Evolutionary conservation across 2,797 vertebrate species (phyloP), one percentile per base, ranked within the genome.

Genomic region (Sebastes aleutianus): DNA sequence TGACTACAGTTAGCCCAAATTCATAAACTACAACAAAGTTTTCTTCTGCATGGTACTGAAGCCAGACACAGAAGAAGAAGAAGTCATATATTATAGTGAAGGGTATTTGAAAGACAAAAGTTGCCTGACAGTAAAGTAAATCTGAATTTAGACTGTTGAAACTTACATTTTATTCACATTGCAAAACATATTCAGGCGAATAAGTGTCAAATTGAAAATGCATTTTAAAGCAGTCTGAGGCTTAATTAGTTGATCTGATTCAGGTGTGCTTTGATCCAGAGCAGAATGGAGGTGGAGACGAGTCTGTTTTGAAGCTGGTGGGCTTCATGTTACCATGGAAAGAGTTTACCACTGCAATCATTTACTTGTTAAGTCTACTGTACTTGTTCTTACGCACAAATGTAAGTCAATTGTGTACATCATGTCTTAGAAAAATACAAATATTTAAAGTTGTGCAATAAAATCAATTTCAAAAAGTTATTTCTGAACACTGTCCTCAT

Each of bases 391-490:
- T 79, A 62, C 78, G 80, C 91, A 93, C 92, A 93, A 78, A 86
- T 88, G 53, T 71, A 83, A 76, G 39, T 72, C 67, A 83, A 74
- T 14, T 83, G 54, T 88, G 43, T 85, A 26, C 67, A 50, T 66
- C 13, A 72, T 80, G 69, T 85, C 6, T 78, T 59, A 53, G 4
- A 61, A 72, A 1, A 78, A 61, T 53, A 68, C n/a, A 76, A 61
- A 71, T 85, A 76, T 86, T 88, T 78, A 8, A 88, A 86, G 58
- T 78, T 90, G 89, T 93, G 89, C 86, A 95, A 93, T 94, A 91
- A 93, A 95, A 82, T 43, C 50, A n/a, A 3, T 74, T 89, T 87
- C 29, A 68, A 75, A 82, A 61, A 24, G 1, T 4, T 10, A 1
- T 8, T 26, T 71, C 5, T 74, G 29, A 6, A 8, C 14, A 12